phyloP scores from a whole-genome alignment of 2,797 vertebrate species.

The Paratrypauchen microcephalus region DNA sequence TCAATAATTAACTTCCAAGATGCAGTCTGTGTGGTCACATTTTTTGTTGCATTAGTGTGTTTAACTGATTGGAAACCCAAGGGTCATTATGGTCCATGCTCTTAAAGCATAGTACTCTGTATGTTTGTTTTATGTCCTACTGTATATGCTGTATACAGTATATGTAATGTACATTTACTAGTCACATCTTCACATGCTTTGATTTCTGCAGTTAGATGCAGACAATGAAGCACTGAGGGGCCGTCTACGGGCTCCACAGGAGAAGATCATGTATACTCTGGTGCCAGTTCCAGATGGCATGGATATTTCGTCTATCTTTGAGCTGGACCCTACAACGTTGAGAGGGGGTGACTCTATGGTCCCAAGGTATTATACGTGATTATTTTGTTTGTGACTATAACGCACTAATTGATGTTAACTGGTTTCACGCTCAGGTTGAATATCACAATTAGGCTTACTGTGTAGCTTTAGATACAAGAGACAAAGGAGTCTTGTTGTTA shows the following conservation, averaged over 20 bases:
- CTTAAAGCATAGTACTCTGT: not conserved
- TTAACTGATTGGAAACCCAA: not conserved
- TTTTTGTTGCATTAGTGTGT: not conserved
- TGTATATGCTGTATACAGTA: not conserved
- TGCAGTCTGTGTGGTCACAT: not conserved
- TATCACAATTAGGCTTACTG: not conserved
- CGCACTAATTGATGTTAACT: not conserved
- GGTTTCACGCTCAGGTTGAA: not conserved
- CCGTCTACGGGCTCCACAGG: conserved; percentile 80
- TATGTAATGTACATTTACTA: not conserved
- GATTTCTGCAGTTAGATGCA: conserved; percentile 81
- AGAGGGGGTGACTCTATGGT: conserved; percentile 96
- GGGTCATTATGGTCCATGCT: not conserved
- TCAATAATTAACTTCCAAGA: conserved; percentile 11
- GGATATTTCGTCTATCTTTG: conserved; percentile 98
- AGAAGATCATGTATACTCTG: conserved; percentile 93
- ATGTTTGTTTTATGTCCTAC: not conserved
- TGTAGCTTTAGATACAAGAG: not conserved
- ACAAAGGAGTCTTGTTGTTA: not conserved
- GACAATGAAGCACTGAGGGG: conserved; percentile 90
- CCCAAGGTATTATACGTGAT: conserved; percentile 82
- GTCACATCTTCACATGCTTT: conserved; percentile 4
- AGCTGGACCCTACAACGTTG: conserved; percentile 95
- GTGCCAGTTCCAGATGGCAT: conserved; percentile 96
- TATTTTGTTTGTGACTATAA: not conserved